Evolutionary conservation across 1,140 invertebrate species (phyloP), one percentile per base, ranked within the genome.

Genomic region (Calephelis nemesis): DNA sequence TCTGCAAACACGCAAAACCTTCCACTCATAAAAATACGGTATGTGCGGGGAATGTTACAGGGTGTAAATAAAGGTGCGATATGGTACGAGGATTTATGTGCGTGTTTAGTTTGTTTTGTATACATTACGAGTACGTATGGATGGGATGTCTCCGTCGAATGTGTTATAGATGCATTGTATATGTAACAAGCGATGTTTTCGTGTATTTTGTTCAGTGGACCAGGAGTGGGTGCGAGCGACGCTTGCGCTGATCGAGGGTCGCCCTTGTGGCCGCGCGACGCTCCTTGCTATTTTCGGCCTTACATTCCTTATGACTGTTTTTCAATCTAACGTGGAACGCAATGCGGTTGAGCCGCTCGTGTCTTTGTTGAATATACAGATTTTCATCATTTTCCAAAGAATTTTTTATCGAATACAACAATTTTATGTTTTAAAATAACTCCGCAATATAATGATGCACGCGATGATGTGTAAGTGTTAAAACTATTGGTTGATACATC

Each of bases 251-350:
- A 73, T 77, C 81, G 84, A 84, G 84, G 80, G 82, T 83, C 85
- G 85, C 86, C 88, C 88, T 88, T 90, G 86, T 77, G 79, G 75
- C 78, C 81, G 82, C 82, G 81, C 85, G 85, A 87, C 88, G 87
- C 83, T 90, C 79, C 83, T 83, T 78, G 86, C 88, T 91, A 91
- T 91, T 91, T 91, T 90, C 81, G 87, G 87, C 83, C 81, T 83
- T 86, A 84, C 87, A 91, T 91, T 91, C 88, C 88, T 83, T 79
- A 70, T 78, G 84, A 83, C 83, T 88, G 88, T 85, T 88, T 90
- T 89, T 84, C 88, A 87, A 89, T 89, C 87, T 88, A 88, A 90
- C 84, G 86, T 88, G 87, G 78, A 90, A 87, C 87, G 86, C 81
- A 85, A 84, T 88, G 83, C 85, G 85, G 78, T 82, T 79, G 75